Percentiles rank a stretch among this genome's conserved stretches.
Conservation (phyloP, 2,888 invertebrate species). For the Carterocephalus palaemon region DNA sequence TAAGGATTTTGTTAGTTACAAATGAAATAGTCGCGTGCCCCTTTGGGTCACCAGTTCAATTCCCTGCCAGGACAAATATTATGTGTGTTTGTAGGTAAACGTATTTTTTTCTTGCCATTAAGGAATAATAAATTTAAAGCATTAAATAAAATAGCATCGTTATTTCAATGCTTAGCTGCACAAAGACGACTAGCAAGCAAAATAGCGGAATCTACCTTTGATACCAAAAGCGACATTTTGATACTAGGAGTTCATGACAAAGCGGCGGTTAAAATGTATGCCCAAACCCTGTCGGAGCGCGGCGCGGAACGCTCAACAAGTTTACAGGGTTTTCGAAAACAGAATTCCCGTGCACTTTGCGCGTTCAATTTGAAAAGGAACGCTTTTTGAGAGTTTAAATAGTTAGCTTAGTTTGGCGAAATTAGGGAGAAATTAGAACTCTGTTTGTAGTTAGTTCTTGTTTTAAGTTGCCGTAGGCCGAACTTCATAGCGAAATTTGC, state of each 20-base stretch:
- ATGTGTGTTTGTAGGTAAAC: no score
- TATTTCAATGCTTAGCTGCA: conserved; percentile 43
- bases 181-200: no score
- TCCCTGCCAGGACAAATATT: no score
- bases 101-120: no score
- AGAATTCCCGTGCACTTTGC: conserved; percentile 27
- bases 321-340: conserved; percentile 48
- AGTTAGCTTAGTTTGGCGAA: conserved; percentile 16
- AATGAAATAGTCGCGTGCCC: no score
- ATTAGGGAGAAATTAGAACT: conserved; percentile 15
- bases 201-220: conserved; percentile 13
- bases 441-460: conserved; percentile 22
- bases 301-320: conserved; percentile 51
- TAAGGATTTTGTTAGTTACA: no score
- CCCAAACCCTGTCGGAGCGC: conserved; percentile 40
- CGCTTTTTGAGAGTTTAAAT: conserved; percentile 32
- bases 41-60: no score
- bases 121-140: no score
- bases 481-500: not conserved
- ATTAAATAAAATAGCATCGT: no score
- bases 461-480: conserved; percentile 6
- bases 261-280: conserved; percentile 60
- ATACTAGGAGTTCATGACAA: conserved; percentile 57
- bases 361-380: conserved; percentile 10
- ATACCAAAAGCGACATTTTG: conserved; percentile 7